Percentiles rank a stretch among this genome's conserved stretches.
Evolutionary conservation across 2,797 vertebrate genomes (phyloP).

Genomic region (Fringilla coelebs): DNA sequence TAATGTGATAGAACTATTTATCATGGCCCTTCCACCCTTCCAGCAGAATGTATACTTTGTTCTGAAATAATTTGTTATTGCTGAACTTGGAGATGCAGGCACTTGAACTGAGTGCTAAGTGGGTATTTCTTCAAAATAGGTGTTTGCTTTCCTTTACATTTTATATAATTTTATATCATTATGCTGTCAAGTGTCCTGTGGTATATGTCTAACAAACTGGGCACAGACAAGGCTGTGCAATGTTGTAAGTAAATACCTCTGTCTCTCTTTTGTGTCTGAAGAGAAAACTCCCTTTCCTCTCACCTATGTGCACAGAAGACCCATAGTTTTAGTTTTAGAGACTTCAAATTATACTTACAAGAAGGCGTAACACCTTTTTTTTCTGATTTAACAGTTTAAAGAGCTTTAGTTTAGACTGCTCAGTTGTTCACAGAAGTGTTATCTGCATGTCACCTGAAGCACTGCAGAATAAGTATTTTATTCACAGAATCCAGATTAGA

Average conservation of each 20-base stretch:
- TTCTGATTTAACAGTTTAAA: background rate
- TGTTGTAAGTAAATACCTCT: background rate
- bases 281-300: background rate
- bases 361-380: background rate
- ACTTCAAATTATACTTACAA: background rate
- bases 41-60: conserved; percentile 50
- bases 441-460: background rate
- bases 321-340: background rate
- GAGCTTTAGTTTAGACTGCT: background rate
- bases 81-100: background rate
- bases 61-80: conserved; percentile 42
- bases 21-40: background rate
- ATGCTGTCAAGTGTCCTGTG: conserved; percentile 24
- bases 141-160: conserved; percentile 54
- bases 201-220: background rate
- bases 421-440: background rate
- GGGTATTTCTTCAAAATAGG: conserved; percentile 44
- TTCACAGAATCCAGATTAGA: background rate
- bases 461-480: background rate
- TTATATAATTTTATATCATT: conserved; percentile 52
- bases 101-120: conserved; percentile 11
- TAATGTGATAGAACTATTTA: conserved; percentile 49
- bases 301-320: background rate
- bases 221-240: background rate
- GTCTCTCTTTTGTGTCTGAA: background rate